Evolutionary conservation across 2,888 invertebrate species (phyloP).

Genomic region (Cephus rjabovi): DNA sequence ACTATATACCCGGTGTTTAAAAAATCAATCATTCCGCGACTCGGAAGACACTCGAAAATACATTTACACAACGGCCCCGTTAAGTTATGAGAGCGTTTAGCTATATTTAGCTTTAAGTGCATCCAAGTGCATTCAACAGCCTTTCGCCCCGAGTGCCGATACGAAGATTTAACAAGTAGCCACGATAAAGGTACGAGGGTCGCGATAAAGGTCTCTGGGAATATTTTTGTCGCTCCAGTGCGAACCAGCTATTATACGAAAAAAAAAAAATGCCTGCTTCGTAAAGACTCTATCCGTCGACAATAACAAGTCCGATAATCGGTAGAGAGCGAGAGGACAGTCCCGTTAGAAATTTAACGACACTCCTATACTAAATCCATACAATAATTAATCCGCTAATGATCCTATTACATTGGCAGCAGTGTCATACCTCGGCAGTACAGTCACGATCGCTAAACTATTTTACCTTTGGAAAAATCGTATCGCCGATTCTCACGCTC

Average conservation of each 20-base stretch:
- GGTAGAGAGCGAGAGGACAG: too few species aligned
- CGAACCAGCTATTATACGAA: background rate
- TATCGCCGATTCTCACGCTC: slow-evolving; percentile 52
- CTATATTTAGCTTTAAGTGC: background rate
- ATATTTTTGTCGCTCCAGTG: background rate
- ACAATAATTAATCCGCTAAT: slow-evolving; percentile 33
- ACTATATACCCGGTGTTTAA: background rate
- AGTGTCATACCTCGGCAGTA: slow-evolving; percentile 20
- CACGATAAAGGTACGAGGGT: background rate
- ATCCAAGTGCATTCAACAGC: background rate
- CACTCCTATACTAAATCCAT: background rate
- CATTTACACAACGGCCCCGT: background rate
- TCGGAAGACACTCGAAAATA: background rate
- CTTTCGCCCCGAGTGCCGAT: background rate
- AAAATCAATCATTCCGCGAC: background rate
- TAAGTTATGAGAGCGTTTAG: background rate
- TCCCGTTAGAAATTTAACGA: background rate
- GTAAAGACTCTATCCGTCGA: background rate
- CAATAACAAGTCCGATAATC: background rate
- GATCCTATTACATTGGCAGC: slow-evolving; percentile 29
- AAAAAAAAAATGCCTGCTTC: background rate
- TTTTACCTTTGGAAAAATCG: slow-evolving; percentile 29
- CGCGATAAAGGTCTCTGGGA: background rate
- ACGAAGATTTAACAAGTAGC: background rate
- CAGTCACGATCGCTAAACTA: slow-evolving; percentile 33